Base-by-base conservation (phyloP, 2,888 invertebrate species). In the Charanyca ferruginea region DNA sequence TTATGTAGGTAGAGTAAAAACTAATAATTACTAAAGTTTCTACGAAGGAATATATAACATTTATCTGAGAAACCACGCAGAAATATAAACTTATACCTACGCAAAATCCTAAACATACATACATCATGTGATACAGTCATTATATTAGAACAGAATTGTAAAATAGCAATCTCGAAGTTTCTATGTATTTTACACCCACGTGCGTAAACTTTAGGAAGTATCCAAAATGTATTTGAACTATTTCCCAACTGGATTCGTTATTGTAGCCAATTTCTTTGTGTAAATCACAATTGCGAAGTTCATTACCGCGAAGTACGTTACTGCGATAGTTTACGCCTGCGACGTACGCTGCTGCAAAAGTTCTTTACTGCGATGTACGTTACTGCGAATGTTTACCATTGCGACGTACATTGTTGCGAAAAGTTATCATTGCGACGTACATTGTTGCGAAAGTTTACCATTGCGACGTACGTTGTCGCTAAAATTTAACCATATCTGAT, bases 81-180 rank as follows among this genome's bases (percentile, higher is more conserved):
- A 54, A 20, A 48, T 41, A 35, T 13, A 53, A 22, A 23, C 2
- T 8, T 1, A 35, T 42, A 22, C 22, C 35, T 20, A 22, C 22
- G 18, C 49, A 22, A 38, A 23, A 49, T 11, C 11, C 8, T 4
- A 13, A 6, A 16, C 38, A 49, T 8, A 25, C 2, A 38, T 22
- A 20, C 9, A 20, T 42, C 9, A 20, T 42, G 13, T 54, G 13
- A 18, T 48, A 42, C 20, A 53, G 67, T 32, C 9, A 47, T 35
- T 8, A 22, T 11, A 9, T 32, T 7, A 6, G 5, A 9, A 25
- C 9, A 16, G 9, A 52, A 48, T 25, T 45, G 25, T 32, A 41
- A 54, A 45, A 38, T 13, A 66, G 20, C 38, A 7, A 54, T 67
- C 32, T 5, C 7, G 2, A 47, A 47, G 16, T 47, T 47, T 13